These are phyloP conservation scores for Chaetogeoica ovagalla DNA, from an alignment of 2,888 invertebrate genomes.

Conservation along the genomic window DNA sequence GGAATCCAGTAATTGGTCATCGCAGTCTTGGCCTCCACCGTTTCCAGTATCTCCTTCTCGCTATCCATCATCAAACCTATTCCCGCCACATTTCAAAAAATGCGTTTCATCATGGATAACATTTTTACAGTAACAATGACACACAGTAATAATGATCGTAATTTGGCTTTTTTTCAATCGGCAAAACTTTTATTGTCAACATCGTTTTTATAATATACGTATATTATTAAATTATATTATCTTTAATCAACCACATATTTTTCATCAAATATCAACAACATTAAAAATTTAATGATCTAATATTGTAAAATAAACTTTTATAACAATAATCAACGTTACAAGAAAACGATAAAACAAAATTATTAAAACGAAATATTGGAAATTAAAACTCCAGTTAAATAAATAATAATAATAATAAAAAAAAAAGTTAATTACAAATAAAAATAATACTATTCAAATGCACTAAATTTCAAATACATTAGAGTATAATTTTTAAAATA, in stretches of 20 bases:
- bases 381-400: no score
- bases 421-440: no score
- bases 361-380: no score
- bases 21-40: conserved; percentile 84
- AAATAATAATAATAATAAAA: no score
- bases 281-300: not conserved
- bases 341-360: no score
- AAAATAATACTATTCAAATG: no score
- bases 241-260: not conserved
- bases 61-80: conserved; percentile 87
- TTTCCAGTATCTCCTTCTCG: conserved; percentile 87
- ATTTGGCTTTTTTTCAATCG: not conserved
- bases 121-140: not conserved
- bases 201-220: not conserved
- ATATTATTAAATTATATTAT: no score
- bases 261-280: not conserved
- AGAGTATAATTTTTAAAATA: not conserved
- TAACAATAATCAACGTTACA: not conserved
- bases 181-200: not conserved
- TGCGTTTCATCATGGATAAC: conserved; percentile 9
- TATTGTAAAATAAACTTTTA: not conserved
- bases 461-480: not conserved
- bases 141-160: not conserved
- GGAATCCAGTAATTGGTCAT: conserved; percentile 96
- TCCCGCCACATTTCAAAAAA: conserved; percentile 55